Evolutionary conservation across 2,888 invertebrate species (phyloP).

Genomic region (Diaperis boleti): DNA sequence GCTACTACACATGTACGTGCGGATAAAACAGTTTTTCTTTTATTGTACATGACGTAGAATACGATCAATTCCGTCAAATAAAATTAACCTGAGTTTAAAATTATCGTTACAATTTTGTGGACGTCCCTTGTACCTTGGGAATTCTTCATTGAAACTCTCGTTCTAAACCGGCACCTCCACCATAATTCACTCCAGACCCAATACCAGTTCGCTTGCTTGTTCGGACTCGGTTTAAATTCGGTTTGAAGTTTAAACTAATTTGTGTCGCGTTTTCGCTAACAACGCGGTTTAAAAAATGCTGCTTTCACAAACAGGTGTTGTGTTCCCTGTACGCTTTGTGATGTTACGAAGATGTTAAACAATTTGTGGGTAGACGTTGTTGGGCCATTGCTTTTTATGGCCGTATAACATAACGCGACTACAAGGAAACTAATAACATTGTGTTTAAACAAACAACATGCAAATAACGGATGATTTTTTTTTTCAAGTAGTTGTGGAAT

Average conservation of each 20-base stretch:
- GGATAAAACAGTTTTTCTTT: background rate
- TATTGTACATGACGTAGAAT: background rate
- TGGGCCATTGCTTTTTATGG: background rate
- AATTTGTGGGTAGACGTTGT: background rate
- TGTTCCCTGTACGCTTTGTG: background rate
- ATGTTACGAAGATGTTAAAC: background rate
- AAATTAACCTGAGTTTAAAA: too few species aligned
- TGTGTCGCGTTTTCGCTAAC: background rate
- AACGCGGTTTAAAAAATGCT: background rate
- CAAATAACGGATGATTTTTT: background rate
- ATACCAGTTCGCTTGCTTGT: background rate
- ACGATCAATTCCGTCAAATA: background rate
- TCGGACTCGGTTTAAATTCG: background rate
- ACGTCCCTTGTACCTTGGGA: too few species aligned
- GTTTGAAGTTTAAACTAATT: conserved; percentile 11
- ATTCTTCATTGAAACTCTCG: background rate
- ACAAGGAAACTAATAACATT: too few species aligned
- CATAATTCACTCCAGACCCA: conserved; percentile 15
- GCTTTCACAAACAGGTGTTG: conserved; percentile 3
- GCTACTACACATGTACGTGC: background rate
- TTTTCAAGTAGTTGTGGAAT: background rate
- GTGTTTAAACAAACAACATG: too few species aligned
- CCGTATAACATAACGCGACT: background rate
- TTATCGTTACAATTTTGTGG: too few species aligned
- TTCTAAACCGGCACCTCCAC: conserved; percentile 29